phyloP scores from a whole-genome alignment of 2,797 vertebrate genomes.

The Limnodromus scolopaceus region DNA sequence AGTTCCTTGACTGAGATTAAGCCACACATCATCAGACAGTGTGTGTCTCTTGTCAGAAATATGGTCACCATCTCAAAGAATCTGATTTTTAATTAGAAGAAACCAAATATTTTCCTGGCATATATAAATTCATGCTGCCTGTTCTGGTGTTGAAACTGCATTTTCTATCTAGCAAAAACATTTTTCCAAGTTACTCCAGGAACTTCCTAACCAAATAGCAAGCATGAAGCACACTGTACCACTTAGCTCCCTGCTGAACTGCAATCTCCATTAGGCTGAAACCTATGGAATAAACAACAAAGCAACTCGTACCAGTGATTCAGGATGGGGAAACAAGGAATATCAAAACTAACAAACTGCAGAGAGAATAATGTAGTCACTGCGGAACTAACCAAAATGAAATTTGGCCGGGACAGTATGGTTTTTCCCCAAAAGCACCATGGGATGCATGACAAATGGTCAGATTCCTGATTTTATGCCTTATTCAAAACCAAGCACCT shows the following conservation, averaged over 20 bases:
- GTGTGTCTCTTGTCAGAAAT: neutral
- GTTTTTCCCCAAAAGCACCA: neutral
- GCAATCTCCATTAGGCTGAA: neutral
- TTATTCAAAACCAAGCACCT: neutral
- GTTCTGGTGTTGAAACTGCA: neutral
- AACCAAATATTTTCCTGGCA: neutral
- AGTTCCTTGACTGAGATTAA: neutral
- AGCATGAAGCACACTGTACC: accelerated
- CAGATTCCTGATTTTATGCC: neutral
- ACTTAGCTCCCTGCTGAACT: neutral
- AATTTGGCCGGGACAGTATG: neutral
- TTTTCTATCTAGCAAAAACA: neutral
- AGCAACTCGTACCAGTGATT: neutral
- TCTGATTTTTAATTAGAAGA: neutral
- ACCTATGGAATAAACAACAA: neutral
- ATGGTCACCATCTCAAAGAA: neutral
- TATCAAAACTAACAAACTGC: neutral
- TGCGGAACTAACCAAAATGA: neutral
- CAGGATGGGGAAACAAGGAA: neutral
- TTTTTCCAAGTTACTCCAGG: neutral
- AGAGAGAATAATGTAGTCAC: neutral
- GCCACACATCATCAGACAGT: neutral
- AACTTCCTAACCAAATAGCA: neutral
- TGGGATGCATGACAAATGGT: neutral
- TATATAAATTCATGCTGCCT: neutral